Percentiles rank a stretch among this genome's conserved stretches.
Conservation (phyloP, 2,797 vertebrate species). For the Propithecus deckenii region DNA sequence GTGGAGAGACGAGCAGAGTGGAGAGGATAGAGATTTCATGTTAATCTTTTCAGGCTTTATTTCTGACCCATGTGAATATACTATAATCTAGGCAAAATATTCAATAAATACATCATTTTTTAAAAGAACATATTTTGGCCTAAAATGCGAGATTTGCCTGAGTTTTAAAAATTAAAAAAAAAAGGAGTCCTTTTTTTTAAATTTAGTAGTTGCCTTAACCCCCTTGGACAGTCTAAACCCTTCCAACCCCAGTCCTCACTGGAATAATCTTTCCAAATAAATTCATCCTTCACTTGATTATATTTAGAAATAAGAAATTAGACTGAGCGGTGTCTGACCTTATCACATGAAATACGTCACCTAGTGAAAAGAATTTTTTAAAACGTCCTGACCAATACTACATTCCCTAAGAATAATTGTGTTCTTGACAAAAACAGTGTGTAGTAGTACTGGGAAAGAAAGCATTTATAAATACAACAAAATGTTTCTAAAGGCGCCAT, state of each 20-base stretch:
- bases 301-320: slow-evolving; percentile 26
- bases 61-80: neutral
- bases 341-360: neutral
- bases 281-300: neutral
- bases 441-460: neutral
- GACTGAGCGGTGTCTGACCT: neutral
- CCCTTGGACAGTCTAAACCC: neutral
- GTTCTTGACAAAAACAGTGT: slow-evolving; percentile 19
- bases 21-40: neutral
- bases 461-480: neutral
- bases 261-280: neutral
- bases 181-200: neutral
- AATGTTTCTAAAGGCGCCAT: neutral
- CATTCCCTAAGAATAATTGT: slow-evolving; percentile 1
- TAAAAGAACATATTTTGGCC: neutral
- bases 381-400: neutral
- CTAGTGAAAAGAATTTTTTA: neutral
- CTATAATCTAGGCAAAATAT: neutral
- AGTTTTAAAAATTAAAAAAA: neutral
- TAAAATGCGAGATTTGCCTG: neutral
- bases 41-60: neutral
- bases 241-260: neutral
- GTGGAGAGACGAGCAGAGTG: neutral
- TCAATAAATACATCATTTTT: neutral
- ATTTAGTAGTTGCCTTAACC: neutral